Conservation (phyloP, 2,888 invertebrate genomes). For the Lasius platythorax region DNA sequence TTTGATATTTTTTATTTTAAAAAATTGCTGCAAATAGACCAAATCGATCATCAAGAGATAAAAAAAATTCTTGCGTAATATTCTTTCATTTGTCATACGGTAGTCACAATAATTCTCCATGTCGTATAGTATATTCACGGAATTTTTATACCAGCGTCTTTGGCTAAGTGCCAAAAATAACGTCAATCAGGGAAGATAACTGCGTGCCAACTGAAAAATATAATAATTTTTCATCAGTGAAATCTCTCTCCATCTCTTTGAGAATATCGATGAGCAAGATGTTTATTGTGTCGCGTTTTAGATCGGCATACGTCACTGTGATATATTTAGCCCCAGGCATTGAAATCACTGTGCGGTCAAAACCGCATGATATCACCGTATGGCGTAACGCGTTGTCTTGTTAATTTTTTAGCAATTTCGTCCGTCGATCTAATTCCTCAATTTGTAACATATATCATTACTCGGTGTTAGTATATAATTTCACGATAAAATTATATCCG, state of each 20-base stretch:
- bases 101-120: conserved; percentile 25
- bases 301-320: conserved; percentile 43
- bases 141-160: conserved; percentile 61
- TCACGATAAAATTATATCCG: not conserved
- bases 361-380: not conserved
- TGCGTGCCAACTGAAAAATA: conserved; percentile 63
- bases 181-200: conserved; percentile 64
- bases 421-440: not conserved
- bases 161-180: conserved; percentile 73
- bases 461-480: conserved; percentile 15
- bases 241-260: conserved; percentile 10
- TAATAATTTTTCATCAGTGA: conserved; percentile 23
- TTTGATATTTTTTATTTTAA: not conserved
- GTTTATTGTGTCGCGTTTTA: conserved; percentile 50
- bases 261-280: conserved; percentile 45
- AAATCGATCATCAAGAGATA: not conserved
- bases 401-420: conserved; percentile 18
- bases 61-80: not conserved
- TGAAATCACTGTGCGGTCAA: conserved; percentile 44
- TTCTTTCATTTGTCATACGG: not conserved
- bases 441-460: not conserved
- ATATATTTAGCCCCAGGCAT: conserved; percentile 53
- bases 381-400: not conserved
- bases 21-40: not conserved
- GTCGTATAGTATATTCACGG: conserved; percentile 33